These are phyloP conservation scores for Triplophysa dalaica DNA, from an alignment of 2,113 vertebrate species.

Conservation along the genomic window DNA sequence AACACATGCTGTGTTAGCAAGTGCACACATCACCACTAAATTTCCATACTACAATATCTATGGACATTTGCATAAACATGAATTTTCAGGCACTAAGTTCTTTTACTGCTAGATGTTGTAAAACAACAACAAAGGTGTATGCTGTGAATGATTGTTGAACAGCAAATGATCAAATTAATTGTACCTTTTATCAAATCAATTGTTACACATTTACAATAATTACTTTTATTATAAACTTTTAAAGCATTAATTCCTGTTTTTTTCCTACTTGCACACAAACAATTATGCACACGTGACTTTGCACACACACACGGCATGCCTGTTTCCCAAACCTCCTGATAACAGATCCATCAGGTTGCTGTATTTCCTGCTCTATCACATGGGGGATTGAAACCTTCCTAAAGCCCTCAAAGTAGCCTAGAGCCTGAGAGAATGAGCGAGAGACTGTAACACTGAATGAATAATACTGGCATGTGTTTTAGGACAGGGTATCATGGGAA, in stretches of 20 bases:
- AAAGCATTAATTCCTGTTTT: too few relatives aligned
- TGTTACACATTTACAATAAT: too few relatives aligned
- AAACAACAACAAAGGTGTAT: too few relatives aligned
- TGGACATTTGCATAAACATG: too few relatives aligned
- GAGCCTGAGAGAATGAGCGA: constrained; percentile 70
- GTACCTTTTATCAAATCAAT: too few relatives aligned
- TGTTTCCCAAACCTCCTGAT: constrained; percentile 84
- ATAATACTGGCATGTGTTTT: not conserved
- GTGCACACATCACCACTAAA: not conserved
- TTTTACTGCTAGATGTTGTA: too few relatives aligned
- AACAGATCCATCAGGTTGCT: constrained; percentile 84
- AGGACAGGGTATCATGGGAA: too few relatives aligned
- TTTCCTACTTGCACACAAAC: not conserved
- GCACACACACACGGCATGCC: constrained; percentile 25
- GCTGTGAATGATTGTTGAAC: too few relatives aligned
- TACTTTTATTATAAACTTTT: too few relatives aligned
- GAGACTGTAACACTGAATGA: constrained; percentile 6
- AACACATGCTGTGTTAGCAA: constrained; percentile 11
- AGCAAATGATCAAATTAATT: too few relatives aligned
- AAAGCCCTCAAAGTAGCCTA: constrained; percentile 80
- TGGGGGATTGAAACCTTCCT: constrained; percentile 74
- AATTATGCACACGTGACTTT: not conserved
- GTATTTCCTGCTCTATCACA: constrained; percentile 83
- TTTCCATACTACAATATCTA: not conserved
- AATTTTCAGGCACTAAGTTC: too few relatives aligned